Conservation (phyloP, 2,113 vertebrate species). For the Xenopus borealis region DNA sequence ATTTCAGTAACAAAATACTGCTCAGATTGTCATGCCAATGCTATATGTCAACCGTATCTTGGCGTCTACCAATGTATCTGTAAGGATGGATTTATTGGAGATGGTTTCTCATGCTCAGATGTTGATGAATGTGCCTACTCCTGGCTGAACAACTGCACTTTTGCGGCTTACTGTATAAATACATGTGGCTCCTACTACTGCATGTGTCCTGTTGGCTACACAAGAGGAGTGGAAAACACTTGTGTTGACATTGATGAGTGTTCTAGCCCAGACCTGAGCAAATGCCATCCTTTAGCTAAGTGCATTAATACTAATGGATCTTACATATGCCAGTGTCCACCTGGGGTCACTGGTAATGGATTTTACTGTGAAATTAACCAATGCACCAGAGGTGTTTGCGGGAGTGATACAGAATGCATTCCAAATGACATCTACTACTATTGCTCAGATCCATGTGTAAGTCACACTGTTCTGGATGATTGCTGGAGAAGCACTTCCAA, state of each 20-base stretch:
- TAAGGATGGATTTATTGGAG: slow-evolving; percentile 46
- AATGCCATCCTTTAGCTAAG: slow-evolving; percentile 49
- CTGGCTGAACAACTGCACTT: slow-evolving; percentile 7
- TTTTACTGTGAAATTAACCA: slow-evolving; percentile 12
- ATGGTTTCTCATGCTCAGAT: slow-evolving; percentile 40
- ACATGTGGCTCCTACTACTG: slow-evolving; percentile 28
- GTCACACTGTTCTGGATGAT: slow-evolving; percentile 44
- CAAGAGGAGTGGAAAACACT: not conserved
- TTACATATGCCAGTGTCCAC: slow-evolving; percentile 48
- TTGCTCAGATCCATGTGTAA: slow-evolving; percentile 23
- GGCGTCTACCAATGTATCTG: slow-evolving; percentile 37
- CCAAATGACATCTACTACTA: not conserved
- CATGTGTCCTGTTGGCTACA: slow-evolving; percentile 17
- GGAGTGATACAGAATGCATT: slow-evolving; percentile 17
- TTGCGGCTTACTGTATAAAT: slow-evolving; percentile 37
- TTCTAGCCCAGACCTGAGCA: not conserved
- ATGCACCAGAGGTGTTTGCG: not conserved
- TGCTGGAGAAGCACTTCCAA: slow-evolving; percentile 46
- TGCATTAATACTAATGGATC: slow-evolving; percentile 45
- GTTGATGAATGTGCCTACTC: slow-evolving; percentile 23
- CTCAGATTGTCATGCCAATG: slow-evolving; percentile 47
- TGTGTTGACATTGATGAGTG: slow-evolving; percentile 32
- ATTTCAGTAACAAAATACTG: slow-evolving; percentile 32
- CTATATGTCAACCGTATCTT: slow-evolving; percentile 13
- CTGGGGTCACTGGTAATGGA: slow-evolving; percentile 46